Percentiles rank a stretch among this genome's conserved stretches.
Conservation (phyloP, 2,888 invertebrate species). For the Lacanobia wlatinum region DNA sequence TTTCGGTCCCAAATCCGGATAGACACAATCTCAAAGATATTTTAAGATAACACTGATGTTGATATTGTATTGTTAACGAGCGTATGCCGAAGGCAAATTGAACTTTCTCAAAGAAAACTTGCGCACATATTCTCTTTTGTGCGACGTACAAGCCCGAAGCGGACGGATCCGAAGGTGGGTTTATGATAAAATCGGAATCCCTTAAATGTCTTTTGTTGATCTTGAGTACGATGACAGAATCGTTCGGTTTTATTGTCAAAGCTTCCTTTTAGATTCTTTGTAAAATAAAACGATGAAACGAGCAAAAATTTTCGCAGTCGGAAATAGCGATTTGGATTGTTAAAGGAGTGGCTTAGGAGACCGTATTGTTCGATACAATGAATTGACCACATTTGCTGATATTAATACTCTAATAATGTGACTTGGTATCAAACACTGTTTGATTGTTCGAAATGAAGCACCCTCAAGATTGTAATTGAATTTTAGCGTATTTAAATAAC, state of each 20-base stretch:
- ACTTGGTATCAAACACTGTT: background rate
- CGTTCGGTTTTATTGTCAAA: slow-evolving; percentile 60
- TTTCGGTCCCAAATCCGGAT: slow-evolving; percentile 44
- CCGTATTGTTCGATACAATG: slow-evolving; percentile 21
- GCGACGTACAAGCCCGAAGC: slow-evolving; percentile 50
- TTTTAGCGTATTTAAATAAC: no score
- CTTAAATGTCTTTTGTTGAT: slow-evolving; percentile 63
- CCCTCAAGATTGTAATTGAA: background rate
- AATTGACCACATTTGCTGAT: slow-evolving; percentile 18
- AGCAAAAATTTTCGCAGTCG: slow-evolving; percentile 36
- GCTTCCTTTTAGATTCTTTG: slow-evolving; percentile 51
- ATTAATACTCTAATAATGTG: background rate
- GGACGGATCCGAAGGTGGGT: slow-evolving; percentile 51
- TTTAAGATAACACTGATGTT: slow-evolving; percentile 49
- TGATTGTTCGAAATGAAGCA: background rate
- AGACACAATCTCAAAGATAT: slow-evolving; percentile 47
- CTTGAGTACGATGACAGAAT: slow-evolving; percentile 56
- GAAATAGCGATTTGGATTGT: slow-evolving; percentile 48
- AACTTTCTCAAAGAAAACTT: slow-evolving; percentile 57
- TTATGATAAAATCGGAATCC: slow-evolving; percentile 63
- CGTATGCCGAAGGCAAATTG: slow-evolving; percentile 59
- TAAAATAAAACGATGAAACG: slow-evolving; percentile 53
- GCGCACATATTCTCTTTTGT: slow-evolving; percentile 62
- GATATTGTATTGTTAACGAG: slow-evolving; percentile 62
- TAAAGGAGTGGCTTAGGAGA: slow-evolving; percentile 14